These are phyloP conservation scores for Tetramorium simillimum DNA, from an alignment of 1,140 invertebrate species.

Conservation along the genomic window DNA sequence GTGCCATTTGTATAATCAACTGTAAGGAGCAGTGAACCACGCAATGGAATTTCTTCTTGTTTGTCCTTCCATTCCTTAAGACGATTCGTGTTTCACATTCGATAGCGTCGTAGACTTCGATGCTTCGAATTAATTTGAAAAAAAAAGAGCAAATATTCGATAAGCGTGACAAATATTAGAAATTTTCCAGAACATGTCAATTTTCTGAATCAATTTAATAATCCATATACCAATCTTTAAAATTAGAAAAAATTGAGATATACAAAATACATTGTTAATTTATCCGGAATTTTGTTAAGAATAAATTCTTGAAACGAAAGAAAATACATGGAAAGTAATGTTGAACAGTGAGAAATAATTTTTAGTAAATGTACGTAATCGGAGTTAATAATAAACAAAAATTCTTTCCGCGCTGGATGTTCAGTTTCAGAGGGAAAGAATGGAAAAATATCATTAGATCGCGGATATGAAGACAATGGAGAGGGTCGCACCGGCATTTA, in stretches of 20 bases:
- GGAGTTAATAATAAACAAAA: not conserved
- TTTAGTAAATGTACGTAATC: not conserved
- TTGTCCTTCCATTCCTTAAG: conserved; percentile 26
- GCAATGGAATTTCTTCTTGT: conserved; percentile 57
- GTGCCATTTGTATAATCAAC: conserved; percentile 61
- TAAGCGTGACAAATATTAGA: conserved; percentile 5
- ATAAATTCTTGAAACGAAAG: not conserved
- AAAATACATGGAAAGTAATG: not conserved
- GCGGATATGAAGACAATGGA: conserved; percentile 25
- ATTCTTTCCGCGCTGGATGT: not conserved
- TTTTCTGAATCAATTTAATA: not conserved
- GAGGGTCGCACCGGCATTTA: conserved; percentile 27
- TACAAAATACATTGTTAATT: not conserved
- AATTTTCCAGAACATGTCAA: not conserved
- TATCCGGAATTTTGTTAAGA: not conserved
- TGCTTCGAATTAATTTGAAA: conserved; percentile 6
- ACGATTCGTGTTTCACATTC: conserved; percentile 14
- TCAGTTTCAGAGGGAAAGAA: not conserved
- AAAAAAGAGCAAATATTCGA: not conserved
- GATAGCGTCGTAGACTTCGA: not conserved
- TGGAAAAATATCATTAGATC: not conserved
- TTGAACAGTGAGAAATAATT: not conserved
- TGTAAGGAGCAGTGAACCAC: conserved; percentile 20
- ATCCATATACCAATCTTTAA: not conserved
- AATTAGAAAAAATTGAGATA: conserved; percentile 1